Evolutionary conservation across 2,113 vertebrate genomes (phyloP), one percentile per base, ranked within the genome.

Genomic region (Hyla sarda): DNA sequence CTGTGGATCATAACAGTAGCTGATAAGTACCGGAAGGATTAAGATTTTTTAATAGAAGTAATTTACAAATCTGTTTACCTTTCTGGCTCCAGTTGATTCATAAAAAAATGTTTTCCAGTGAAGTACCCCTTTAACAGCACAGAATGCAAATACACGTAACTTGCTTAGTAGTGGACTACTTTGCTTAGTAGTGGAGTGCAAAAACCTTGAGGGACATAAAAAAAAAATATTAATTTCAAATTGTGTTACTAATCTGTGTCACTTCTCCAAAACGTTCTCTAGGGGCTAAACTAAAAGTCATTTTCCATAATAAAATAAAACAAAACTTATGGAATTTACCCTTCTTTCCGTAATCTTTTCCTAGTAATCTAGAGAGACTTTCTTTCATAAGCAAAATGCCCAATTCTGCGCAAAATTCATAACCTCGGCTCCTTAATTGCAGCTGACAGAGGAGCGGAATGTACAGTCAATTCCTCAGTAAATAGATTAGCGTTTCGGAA

Each of bases 391-490:
- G n/a, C 23, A 8, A 56, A n/a, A n/a, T 58, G 28, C n/a, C 76
- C 52, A 19, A 79, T n/a, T 56, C 32, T 32, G 58, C 58, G 32
- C 25, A 79, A n/a, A 56, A 79, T 56, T 79, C 30, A 79, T 79
- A 41, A 37, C 37, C 19, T 5, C 32, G 11, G 21, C 30, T 58
- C 19, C 37, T 12, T 58, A 79, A 58, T 58, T 79, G 76, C 21
- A 37, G 52, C 48, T 19, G 48, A 52, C 28, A 5, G 50, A 34
- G 75, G 28, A 12, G 1, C 21, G 8, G 12, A n/a, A 30, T 37
- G 76, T 37, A 21, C 28, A 50, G 50, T 32, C 37, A 79, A 79
- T 79, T 56, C 52, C 76, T 79, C 52, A 3, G 76, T 79, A 79
- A 79, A 56, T 37, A 79, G 76, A 79, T 79, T 79, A 79, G 19